Evolutionary conservation across 2,888 invertebrate species (phyloP).

Genomic region (Brachyptera putata): DNA sequence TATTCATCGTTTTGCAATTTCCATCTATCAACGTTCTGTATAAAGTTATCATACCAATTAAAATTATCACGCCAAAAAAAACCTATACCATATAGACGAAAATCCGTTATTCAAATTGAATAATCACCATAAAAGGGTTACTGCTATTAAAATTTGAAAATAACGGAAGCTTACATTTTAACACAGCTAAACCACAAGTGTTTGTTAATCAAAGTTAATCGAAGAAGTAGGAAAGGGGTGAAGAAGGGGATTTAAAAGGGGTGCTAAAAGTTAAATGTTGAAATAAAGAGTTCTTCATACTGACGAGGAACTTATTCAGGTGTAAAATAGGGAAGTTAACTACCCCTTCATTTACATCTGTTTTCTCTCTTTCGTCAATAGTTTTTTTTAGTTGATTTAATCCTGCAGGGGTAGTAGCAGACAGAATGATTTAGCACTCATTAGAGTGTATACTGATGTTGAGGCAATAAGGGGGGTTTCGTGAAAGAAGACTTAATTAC

Average conservation of each 20-base stretch:
- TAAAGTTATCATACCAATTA: constrained; percentile 12
- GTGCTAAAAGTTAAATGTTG: not conserved
- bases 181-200: constrained; percentile 17
- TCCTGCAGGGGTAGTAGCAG: too few relatives aligned
- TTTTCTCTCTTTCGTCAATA: not conserved
- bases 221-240: not conserved
- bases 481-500: constrained; percentile 8
- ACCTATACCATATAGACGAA: not conserved
- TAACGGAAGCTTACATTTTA: constrained; percentile 14
- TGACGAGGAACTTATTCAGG: constrained; percentile 1
- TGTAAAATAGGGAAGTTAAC: not conserved
- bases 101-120: constrained; percentile 15
- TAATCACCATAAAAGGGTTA: constrained; percentile 6
- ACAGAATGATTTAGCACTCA: too few relatives aligned
- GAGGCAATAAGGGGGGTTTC: not conserved
- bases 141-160: constrained; percentile 14
- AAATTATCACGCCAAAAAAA: constrained; percentile 14
- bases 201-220: constrained; percentile 17
- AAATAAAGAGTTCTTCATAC: not conserved
- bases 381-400: constrained; percentile 10
- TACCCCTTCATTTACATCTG: constrained; percentile 17
- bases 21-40: not conserved
- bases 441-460: too few relatives aligned
- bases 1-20: constrained; percentile 6
- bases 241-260: not conserved